Evolutionary conservation across 2,888 invertebrate species (phyloP).

Genomic region (Drosophila melanocephala): DNA sequence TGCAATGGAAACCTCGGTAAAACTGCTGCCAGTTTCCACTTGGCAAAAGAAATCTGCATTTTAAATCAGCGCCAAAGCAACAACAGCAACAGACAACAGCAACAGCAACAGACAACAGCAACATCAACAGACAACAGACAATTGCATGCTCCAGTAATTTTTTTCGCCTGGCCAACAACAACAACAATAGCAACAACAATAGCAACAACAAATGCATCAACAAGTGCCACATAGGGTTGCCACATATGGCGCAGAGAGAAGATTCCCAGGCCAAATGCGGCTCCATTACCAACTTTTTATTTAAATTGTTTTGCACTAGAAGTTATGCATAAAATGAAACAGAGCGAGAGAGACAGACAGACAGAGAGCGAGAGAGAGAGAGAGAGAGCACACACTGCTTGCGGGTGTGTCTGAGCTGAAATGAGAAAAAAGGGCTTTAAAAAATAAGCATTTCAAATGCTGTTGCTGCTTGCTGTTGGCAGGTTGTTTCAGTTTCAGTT

Average conservation of each 20-base stretch:
- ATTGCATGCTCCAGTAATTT: constrained; percentile 72
- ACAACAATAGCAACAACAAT: constrained; percentile 4
- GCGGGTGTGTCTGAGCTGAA: constrained; percentile 23
- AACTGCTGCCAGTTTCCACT: constrained; percentile 38
- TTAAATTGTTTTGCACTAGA: constrained; percentile 72
- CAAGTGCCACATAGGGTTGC: constrained; percentile 52
- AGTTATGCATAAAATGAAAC: constrained; percentile 30
- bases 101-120: constrained; percentile 6
- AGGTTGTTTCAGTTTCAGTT: constrained; percentile 18
- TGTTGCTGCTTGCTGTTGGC: neutral
- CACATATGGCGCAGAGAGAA: constrained; percentile 49
- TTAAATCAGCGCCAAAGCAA: constrained; percentile 60
- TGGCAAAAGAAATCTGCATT: constrained; percentile 73
- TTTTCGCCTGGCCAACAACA: constrained; percentile 30
- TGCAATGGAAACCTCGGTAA: constrained; percentile 56
- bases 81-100: constrained; percentile 20
- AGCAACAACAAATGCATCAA: constrained; percentile 18
- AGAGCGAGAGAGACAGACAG: neutral
- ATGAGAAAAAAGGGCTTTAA: constrained; percentile 17
- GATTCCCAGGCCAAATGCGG: constrained; percentile 67
- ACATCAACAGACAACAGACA: constrained; percentile 43
- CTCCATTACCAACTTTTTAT: constrained; percentile 73
- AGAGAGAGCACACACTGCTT: neutral
- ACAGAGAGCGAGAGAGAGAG: neutral
- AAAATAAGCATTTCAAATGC: neutral